phyloP scores from a whole-genome alignment of 2,888 invertebrate genomes.

The Drosophila siamana region DNA sequence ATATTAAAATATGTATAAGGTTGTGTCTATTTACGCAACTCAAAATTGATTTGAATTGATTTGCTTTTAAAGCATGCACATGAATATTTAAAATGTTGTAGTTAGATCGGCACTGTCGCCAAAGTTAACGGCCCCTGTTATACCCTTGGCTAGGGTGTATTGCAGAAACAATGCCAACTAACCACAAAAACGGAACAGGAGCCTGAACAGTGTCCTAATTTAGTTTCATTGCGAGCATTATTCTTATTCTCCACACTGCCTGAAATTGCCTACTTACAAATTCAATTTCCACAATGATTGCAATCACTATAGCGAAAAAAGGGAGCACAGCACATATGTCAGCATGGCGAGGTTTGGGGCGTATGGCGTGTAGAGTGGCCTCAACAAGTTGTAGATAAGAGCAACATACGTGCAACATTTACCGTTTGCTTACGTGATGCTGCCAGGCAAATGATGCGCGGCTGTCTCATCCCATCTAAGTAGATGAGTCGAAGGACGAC shows the following conservation, averaged over 20 bases:
- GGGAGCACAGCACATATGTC: conserved; percentile 41
- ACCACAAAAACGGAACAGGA: conserved; percentile 19
- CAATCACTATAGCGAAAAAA: conserved; percentile 54
- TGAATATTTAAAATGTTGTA: too few relatives aligned
- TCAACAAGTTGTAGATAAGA: conserved; percentile 36
- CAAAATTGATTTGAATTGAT: too few relatives aligned
- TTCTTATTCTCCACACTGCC: conserved; percentile 60
- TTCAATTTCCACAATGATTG: conserved; percentile 74
- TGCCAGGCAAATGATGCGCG: conserved; percentile 34
- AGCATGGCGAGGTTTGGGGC: neutral
- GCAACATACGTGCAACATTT: conserved; percentile 68
- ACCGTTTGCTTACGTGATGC: conserved; percentile 66
- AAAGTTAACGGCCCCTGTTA: too few relatives aligned
- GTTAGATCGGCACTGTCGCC: too few relatives aligned
- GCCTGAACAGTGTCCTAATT: conserved; percentile 53
- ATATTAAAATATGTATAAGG: too few relatives aligned
- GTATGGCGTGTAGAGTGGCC: neutral
- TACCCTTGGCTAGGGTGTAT: neutral
- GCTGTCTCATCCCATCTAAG: conserved; percentile 15
- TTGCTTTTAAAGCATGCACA: too few relatives aligned
- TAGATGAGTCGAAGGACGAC: neutral
- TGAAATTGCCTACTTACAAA: conserved; percentile 72
- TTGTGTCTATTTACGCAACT: too few relatives aligned
- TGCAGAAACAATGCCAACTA: conserved; percentile 13
- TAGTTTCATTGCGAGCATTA: conserved; percentile 67